Base-by-base conservation (phyloP, 2,888 invertebrate genomes). In the Xiphydria camelus region DNA sequence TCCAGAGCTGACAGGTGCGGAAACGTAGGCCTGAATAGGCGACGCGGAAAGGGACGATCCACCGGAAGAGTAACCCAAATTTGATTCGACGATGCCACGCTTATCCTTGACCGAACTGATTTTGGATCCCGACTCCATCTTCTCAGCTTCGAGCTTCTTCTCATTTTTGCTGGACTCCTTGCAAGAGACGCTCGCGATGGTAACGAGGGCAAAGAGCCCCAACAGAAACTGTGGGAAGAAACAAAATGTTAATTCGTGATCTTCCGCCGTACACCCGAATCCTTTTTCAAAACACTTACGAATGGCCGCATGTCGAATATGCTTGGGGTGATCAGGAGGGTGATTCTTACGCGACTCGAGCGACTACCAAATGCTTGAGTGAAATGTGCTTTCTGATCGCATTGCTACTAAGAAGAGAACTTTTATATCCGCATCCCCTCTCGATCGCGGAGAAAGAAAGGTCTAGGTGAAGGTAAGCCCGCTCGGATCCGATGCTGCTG, bases 391-490 rank as follows among this genome's bases (percentile, higher is more conserved):
- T 41, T 74, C 68, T 75, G 73, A 57, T 68, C 67, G 55, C 62
- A 68, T 66, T 66, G 64, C 70, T 59, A 68, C 61, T 62, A 61
- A 63, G 68, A 66, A 63, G 70, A 72, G 64, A 73, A 67, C 67
- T 69, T 73, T 74, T 75, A 75, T 74, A 74, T 69, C 59, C 55
- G 56, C 57, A 70, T 68, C 74, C 75, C 75, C 75, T 66, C 73
- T 70, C 47, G 34, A 47, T 45, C 12, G 42, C 53, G 55, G 65
- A 49, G 59, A 74, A 73, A 73, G 74, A 74, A 70, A 75, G 75
- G 75, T 75, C 75, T 75, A 74, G 75, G 75, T 75, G 75, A 75
- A 75, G 75, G 75, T 72, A 73, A 72, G 46, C 29, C 29, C 29
- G 15, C 29, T 29, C 29, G n/a, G n/a, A n/a, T n/a, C n/a, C 15